These are phyloP conservation scores for Hanleya hanleyi DNA, from an alignment of 2,888 invertebrate species.

Conservation along the genomic window DNA sequence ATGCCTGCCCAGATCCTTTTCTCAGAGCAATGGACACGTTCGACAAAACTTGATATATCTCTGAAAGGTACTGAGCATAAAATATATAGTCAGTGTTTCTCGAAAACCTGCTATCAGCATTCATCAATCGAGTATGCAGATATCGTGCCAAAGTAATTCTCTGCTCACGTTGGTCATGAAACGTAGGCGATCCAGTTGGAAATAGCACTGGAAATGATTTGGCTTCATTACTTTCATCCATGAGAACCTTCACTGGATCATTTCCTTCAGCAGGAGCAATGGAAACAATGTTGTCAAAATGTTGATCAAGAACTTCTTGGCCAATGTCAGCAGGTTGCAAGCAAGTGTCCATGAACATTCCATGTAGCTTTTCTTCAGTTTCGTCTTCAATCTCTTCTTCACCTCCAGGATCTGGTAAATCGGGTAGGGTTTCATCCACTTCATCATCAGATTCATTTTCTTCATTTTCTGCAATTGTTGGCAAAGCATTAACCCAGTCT, in stretches of 20 bases:
- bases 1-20: constrained; percentile 2
- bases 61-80: no score
- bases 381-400: background rate
- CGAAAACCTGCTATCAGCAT: constrained; percentile 28
- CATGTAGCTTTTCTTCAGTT: background rate
- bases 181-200: background rate
- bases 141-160: constrained; percentile 19
- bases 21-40: constrained; percentile 20
- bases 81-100: no score
- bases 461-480: background rate
- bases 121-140: constrained; percentile 26
- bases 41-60: constrained; percentile 15
- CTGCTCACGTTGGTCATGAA: background rate
- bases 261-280: constrained; percentile 29
- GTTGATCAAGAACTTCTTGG: constrained; percentile 17
- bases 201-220: no score
- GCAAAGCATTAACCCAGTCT: background rate
- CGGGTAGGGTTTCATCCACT: no score
- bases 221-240: constrained; percentile 16
- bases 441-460: background rate
- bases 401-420: background rate
- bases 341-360: background rate
- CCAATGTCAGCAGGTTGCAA: constrained; percentile 27
- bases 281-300: constrained; percentile 13
- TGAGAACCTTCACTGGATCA: constrained; percentile 22